Conservation (phyloP, 2,888 invertebrate species). For the Dusona sp. region DNA sequence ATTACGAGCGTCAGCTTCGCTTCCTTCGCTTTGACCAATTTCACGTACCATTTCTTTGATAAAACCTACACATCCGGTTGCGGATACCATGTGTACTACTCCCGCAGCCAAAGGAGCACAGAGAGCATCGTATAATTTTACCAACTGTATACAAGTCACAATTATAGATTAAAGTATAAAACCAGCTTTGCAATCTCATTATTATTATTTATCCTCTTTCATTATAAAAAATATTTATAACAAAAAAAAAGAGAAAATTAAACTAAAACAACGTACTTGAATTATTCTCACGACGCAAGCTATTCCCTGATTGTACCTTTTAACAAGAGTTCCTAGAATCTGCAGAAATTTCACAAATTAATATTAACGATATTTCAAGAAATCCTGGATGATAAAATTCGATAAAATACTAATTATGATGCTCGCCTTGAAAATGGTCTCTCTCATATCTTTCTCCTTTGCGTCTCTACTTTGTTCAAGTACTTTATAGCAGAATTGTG, state of each 20-base stretch:
- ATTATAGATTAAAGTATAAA: constrained; percentile 71
- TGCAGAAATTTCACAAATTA: constrained; percentile 85
- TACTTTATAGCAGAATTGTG: constrained; percentile 91
- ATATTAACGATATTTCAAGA: neutral
- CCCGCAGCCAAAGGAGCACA: constrained; percentile 89
- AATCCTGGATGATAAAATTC: neutral
- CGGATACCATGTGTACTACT: constrained; percentile 89
- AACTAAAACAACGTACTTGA: constrained; percentile 82
- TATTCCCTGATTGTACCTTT: constrained; percentile 93
- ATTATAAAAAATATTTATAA: neutral
- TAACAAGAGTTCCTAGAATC: constrained; percentile 92
- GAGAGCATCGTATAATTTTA: constrained; percentile 91
- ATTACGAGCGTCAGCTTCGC: constrained; percentile 85
- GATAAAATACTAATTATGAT: neutral
- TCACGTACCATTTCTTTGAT: constrained; percentile 91
- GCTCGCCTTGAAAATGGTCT: constrained; percentile 87
- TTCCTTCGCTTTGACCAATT: constrained; percentile 89
- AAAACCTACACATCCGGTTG: constrained; percentile 89
- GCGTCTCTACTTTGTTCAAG: constrained; percentile 88
- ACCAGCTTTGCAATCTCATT: neutral
- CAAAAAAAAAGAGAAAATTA: neutral
- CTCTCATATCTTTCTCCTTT: constrained; percentile 88
- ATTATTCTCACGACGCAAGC: constrained; percentile 90
- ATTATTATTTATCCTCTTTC: neutral
- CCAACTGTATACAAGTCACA: constrained; percentile 86